A percentile compares a stretch with the other conserved stretches of the same genome.
Conservation (phyloP, 2,113 vertebrate genomes). For the Mugil cephalus region DNA sequence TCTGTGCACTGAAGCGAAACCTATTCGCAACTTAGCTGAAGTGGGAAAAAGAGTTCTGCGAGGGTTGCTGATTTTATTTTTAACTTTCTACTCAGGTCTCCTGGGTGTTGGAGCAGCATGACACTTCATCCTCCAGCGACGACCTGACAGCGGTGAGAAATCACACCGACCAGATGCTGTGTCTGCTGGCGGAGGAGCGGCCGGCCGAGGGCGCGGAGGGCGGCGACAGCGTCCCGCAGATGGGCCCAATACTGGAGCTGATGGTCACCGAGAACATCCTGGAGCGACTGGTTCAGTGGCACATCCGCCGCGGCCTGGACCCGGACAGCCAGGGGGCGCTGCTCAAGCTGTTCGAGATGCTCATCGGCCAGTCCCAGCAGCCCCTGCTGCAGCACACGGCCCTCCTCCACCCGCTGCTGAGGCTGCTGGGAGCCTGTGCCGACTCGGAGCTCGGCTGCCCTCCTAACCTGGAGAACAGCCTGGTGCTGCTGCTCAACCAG, state of each 20-base stretch:
- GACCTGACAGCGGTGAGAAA: slow-evolving; percentile 94
- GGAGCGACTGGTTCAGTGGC: slow-evolving; percentile 91
- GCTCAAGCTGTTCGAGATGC: slow-evolving; percentile 95
- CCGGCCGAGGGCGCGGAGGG: slow-evolving; percentile 72
- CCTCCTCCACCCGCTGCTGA: slow-evolving; percentile 90
- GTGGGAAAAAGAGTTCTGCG: no score
- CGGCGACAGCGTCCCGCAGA: slow-evolving; percentile 25
- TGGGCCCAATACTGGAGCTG: slow-evolving; percentile 92
- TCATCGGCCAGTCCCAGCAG: slow-evolving; percentile 94
- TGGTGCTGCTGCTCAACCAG: slow-evolving; percentile 94
- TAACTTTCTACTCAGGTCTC: slow-evolving; percentile 83
- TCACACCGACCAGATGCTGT: slow-evolving; percentile 96
- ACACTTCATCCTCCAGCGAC: slow-evolving; percentile 85
- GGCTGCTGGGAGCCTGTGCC: slow-evolving; percentile 88
- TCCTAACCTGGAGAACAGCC: slow-evolving; percentile 86
- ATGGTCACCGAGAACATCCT: slow-evolving; percentile 90
- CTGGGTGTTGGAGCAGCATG: slow-evolving; percentile 89
- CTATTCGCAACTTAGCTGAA: no score
- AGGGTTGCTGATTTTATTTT: no score
- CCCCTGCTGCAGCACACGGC: slow-evolving; percentile 89
- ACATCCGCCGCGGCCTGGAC: slow-evolving; percentile 88
- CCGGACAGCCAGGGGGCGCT: slow-evolving; percentile 90
- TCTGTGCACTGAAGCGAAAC: no score
- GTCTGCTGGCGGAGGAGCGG: slow-evolving; percentile 92
- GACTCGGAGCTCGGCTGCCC: slow-evolving; percentile 84